Evolutionary conservation across 2,888 invertebrate species (phyloP).

Genomic region (Malthinus seriepunctatus): DNA sequence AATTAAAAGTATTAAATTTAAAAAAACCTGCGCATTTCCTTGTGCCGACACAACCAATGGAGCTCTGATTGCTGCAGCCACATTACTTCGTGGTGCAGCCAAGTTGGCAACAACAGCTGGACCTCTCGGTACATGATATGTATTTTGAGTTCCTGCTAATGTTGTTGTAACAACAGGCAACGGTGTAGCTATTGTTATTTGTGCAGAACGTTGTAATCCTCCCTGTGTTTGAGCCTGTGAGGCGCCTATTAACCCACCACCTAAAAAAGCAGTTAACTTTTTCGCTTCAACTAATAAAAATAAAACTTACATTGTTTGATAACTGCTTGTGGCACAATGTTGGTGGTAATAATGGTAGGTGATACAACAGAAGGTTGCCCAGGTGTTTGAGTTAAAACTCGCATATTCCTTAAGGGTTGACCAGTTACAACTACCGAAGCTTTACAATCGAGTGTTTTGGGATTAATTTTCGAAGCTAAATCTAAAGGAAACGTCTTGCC

Average conservation of each 20-base stretch:
- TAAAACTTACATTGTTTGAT: conserved; percentile 56
- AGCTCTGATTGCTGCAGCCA: conserved; percentile 54
- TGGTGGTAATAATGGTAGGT: conserved; percentile 52
- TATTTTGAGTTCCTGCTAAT: conserved; percentile 40
- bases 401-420: conserved; percentile 50
- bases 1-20: neutral
- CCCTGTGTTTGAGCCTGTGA: conserved; percentile 39
- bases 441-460: conserved; percentile 56
- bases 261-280: conserved; percentile 11
- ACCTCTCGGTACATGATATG: conserved; percentile 59
- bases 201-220: conserved; percentile 48
- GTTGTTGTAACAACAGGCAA: conserved; percentile 46
- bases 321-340: conserved; percentile 57
- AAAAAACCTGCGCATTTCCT: conserved; percentile 26
- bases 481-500: conserved; percentile 61
- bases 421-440: conserved; percentile 50
- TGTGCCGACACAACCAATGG: conserved; percentile 51
- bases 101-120: conserved; percentile 77
- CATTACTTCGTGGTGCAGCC: conserved; percentile 68
- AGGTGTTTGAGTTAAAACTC: conserved; percentile 50
- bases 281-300: neutral
- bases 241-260: conserved; percentile 22
- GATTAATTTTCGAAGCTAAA: conserved; percentile 58
- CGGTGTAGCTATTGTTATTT: conserved; percentile 50
- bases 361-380: conserved; percentile 44